Evolutionary conservation across 2,113 vertebrate species (phyloP).

Genomic region (Otus sunia): DNA sequence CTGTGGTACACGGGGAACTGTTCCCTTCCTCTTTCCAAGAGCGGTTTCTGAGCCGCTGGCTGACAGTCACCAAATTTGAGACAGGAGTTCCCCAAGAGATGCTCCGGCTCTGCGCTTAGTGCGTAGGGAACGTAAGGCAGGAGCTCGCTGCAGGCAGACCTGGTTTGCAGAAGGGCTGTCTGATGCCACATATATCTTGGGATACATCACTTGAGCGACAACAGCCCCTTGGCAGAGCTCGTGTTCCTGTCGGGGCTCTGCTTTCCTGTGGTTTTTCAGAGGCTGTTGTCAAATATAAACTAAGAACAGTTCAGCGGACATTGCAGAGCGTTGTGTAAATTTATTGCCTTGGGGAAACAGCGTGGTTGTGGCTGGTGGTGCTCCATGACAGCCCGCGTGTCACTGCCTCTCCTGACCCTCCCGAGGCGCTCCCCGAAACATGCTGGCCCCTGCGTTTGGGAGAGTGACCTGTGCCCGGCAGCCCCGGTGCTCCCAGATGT

Average conservation of each 20-base stretch:
- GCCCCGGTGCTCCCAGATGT: neutral
- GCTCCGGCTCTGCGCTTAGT: fast-evolving
- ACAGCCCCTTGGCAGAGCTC: fast-evolving
- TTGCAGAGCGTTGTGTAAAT: fast-evolving
- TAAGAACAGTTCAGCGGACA: neutral
- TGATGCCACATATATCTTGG: fast-evolving
- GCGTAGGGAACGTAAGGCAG: fast-evolving
- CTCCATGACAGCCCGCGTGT: neutral
- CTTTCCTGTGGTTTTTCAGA: too few species aligned
- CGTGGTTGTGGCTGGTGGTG: fast-evolving
- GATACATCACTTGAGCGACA: fast-evolving
- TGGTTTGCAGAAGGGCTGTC: fast-evolving
- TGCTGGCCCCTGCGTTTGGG: fast-evolving
- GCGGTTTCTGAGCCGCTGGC: neutral
- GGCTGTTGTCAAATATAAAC: too few species aligned
- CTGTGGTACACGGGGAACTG: fast-evolving
- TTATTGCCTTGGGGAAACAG: fast-evolving
- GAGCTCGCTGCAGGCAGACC: fast-evolving
- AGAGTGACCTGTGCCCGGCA: neutral
- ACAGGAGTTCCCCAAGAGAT: neutral
- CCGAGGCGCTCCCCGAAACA: neutral
- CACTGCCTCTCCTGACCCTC: too few species aligned
- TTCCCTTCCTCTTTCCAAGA: neutral
- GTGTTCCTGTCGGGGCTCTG: fast-evolving
- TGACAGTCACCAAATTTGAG: neutral